Percentiles rank a stretch among this genome's conserved stretches.
These are phyloP conservation scores for Lithophane semibrunnea DNA, from an alignment of 2,888 invertebrate genomes.

Conservation along the genomic window DNA sequence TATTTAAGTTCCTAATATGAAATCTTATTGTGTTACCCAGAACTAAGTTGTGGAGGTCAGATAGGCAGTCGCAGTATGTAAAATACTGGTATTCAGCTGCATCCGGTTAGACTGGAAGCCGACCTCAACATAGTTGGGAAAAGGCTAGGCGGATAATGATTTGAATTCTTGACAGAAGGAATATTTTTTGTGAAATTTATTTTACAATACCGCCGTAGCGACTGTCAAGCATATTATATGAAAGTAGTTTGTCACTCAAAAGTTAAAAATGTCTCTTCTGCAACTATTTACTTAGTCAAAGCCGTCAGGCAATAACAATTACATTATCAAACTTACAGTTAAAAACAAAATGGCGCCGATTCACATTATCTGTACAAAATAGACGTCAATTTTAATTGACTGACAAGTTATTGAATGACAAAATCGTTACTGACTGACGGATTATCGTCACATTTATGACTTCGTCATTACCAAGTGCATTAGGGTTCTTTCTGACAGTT, in stretches of 20 bases:
- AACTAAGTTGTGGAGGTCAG: background rate
- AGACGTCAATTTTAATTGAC: conserved; percentile 16
- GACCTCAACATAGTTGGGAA: background rate
- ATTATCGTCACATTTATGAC: conserved; percentile 16
- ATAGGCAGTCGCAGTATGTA: background rate
- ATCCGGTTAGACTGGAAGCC: background rate
- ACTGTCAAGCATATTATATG: background rate
- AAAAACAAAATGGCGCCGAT: conserved; percentile 15
- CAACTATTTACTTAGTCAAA: conserved; percentile 29
- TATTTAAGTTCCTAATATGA: background rate
- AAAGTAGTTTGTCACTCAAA: background rate
- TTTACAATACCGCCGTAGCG: background rate
- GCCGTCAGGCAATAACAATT: conserved; percentile 18
- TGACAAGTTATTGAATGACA: conserved; percentile 23
- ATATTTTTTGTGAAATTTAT: background rate
- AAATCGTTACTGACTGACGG: conserved; percentile 32
- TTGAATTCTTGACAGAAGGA: background rate
- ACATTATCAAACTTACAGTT: conserved; percentile 15
- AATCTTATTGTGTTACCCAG: background rate
- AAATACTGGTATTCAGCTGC: background rate
- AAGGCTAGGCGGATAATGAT: background rate
- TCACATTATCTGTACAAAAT: conserved; percentile 43
- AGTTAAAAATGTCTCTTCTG: background rate
- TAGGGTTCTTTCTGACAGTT: conserved; percentile 52
- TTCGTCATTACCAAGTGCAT: conserved; percentile 46